Evolutionary conservation across 2,888 invertebrate genomes (phyloP).

Genomic region (Philhelius pedissequus): DNA sequence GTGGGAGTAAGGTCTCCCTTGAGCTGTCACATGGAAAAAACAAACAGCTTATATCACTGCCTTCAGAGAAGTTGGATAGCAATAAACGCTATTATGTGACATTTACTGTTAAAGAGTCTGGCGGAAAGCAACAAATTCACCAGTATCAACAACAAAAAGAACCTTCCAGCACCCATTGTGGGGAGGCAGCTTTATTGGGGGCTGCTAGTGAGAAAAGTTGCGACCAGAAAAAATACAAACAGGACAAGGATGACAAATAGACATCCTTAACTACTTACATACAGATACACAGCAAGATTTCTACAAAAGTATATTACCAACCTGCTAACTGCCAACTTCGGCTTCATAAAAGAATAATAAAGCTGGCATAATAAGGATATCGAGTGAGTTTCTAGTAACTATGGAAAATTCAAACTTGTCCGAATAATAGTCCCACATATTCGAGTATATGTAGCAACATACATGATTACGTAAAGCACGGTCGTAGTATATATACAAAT

Average conservation of each 20-base stretch:
- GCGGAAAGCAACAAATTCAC: constrained; percentile 64
- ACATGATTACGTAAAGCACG: not conserved
- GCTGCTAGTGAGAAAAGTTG: constrained; percentile 37
- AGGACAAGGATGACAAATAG: constrained; percentile 63
- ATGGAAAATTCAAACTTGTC: constrained; percentile 26
- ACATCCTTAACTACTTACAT: constrained; percentile 35
- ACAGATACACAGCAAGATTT: constrained; percentile 26
- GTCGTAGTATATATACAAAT: not conserved
- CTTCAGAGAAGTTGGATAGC: constrained; percentile 91
- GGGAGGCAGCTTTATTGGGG: not conserved
- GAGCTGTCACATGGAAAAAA: constrained; percentile 92
- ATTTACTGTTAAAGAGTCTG: constrained; percentile 89
- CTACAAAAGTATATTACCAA: constrained; percentile 29
- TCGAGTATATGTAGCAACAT: not conserved
- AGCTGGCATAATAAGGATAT: constrained; percentile 42
- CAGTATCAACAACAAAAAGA: constrained; percentile 42
- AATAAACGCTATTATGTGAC: constrained; percentile 95
- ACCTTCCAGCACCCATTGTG: not conserved
- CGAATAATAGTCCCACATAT: constrained; percentile 14
- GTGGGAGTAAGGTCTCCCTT: constrained; percentile 83
- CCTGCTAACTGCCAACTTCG: constrained; percentile 54
- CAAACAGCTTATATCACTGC: constrained; percentile 91
- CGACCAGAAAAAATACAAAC: constrained; percentile 55
- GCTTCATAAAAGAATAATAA: constrained; percentile 56
- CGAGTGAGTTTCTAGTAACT: constrained; percentile 23